Evolutionary conservation across 2,888 invertebrate species (phyloP).

Genomic region (Cepaea hortensis): DNA sequence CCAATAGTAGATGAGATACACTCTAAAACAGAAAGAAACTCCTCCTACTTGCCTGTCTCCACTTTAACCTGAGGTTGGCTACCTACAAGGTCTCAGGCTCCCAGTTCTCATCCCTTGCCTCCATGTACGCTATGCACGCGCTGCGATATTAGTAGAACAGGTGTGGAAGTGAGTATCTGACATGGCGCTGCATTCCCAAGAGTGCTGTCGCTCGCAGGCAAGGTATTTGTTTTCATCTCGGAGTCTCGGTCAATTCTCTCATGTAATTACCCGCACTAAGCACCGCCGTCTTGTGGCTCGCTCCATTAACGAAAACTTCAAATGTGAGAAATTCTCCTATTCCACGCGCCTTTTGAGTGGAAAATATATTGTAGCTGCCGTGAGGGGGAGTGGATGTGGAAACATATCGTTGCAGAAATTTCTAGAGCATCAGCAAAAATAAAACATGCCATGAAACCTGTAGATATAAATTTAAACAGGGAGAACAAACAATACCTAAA

Average conservation of each 20-base stretch:
- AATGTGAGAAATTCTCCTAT: constrained; percentile 11
- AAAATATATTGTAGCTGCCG: neutral
- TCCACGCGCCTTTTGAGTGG: constrained; percentile 13
- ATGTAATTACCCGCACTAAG: constrained; percentile 25
- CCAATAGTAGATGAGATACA: no score
- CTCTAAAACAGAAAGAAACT: neutral
- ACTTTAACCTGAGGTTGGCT: no score
- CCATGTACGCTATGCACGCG: constrained; percentile 35
- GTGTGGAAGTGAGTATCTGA: constrained; percentile 26
- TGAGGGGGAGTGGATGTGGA: neutral
- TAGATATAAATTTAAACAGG: no score
- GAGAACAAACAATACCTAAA: no score
- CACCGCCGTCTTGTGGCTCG: neutral
- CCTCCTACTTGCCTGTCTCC: neutral
- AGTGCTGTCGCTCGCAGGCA: constrained; percentile 9
- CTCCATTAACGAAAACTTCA: constrained; percentile 9
- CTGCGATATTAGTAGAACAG: constrained; percentile 43
- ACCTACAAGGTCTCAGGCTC: no score
- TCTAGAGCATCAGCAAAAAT: no score
- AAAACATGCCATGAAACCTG: no score
- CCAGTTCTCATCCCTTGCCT: neutral
- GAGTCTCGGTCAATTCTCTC: constrained; percentile 21
- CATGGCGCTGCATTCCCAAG: constrained; percentile 22
- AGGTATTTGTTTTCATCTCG: constrained; percentile 16
- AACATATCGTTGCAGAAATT: no score